Conservation (phyloP, 2,888 invertebrate species). For the Yponomeuta malinellus region DNA sequence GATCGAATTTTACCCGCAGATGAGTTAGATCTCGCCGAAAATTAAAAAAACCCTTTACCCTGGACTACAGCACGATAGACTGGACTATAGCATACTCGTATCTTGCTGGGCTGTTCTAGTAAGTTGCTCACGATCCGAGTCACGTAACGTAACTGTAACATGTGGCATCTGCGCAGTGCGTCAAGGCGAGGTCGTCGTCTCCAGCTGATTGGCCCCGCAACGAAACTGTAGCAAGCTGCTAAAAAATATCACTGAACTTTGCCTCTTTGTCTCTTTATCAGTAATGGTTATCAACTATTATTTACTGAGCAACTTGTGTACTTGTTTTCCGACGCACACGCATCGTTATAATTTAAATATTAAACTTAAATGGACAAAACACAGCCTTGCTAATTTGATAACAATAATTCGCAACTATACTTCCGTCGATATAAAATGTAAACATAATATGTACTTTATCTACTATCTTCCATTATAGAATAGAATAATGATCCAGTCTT, state of each 20-base stretch:
- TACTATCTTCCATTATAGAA: not conserved
- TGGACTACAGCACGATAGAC: no score
- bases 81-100: no score
- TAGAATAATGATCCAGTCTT: not conserved
- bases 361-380: not conserved
- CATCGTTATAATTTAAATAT: not conserved
- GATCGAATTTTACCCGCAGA: no score
- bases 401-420: not conserved
- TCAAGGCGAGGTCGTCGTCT: not conserved
- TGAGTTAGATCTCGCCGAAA: no score
- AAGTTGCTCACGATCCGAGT: not conserved
- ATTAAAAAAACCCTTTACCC: no score
- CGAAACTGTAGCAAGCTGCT: not conserved
- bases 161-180: not conserved
- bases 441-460: not conserved
- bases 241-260: conserved; percentile 14
- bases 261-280: not conserved
- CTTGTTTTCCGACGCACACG: not conserved
- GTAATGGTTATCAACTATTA: not conserved
- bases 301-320: not conserved
- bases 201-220: not conserved
- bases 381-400: not conserved
- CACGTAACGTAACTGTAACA: not conserved
- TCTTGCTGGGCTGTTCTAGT: not conserved
- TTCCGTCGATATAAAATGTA: not conserved